These are phyloP conservation scores for Acomys russatus DNA, from an alignment of 2,797 vertebrate genomes.

Conservation along the genomic window DNA sequence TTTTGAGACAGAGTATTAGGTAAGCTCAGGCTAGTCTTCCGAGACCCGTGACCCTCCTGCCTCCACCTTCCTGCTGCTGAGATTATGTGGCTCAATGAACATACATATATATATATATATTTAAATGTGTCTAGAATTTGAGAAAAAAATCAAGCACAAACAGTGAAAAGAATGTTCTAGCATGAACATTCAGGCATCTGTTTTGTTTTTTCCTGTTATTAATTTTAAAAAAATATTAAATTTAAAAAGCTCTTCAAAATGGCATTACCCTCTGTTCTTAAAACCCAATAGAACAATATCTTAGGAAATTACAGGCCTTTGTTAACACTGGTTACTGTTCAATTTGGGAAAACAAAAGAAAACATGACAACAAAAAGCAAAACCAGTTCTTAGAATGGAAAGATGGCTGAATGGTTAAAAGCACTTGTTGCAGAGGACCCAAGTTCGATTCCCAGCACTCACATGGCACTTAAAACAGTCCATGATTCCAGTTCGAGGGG, in stretches of 20 bases:
- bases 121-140: conserved; percentile 29
- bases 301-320: background rate
- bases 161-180: background rate
- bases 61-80: background rate
- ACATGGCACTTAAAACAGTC: background rate
- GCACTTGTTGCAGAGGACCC: background rate
- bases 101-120: background rate
- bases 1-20: background rate
- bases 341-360: background rate
- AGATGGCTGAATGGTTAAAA: background rate
- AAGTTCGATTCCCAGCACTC: background rate
- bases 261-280: background rate
- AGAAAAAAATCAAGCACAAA: background rate
- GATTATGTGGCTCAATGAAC: background rate
- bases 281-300: background rate
- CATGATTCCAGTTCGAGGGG: background rate
- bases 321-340: background rate
- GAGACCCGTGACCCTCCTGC: background rate
- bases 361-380: background rate
- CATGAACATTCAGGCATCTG: background rate
- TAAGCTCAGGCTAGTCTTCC: background rate
- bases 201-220: background rate
- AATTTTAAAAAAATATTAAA: background rate
- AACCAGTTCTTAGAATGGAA: background rate
- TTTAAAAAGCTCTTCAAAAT: conserved; percentile 11